These are phyloP conservation scores for Pseudanteris insignis DNA, from an alignment of 2,888 invertebrate genomes.

Conservation along the genomic window DNA sequence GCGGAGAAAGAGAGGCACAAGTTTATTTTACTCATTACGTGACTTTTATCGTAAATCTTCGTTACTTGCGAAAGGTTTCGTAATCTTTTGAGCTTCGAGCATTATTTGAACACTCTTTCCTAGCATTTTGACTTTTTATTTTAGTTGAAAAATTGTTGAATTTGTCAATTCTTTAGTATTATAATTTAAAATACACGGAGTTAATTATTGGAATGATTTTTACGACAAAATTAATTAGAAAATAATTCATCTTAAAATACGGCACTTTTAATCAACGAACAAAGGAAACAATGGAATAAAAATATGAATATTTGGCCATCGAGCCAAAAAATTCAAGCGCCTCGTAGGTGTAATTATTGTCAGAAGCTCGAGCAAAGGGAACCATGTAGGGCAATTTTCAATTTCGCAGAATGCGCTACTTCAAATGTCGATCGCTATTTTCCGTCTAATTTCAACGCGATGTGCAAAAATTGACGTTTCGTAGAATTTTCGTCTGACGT, in stretches of 20 bases:
- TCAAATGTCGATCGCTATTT: conserved; percentile 28
- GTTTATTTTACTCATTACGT: conserved; percentile 9
- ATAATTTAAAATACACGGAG: no score
- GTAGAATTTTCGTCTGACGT: no score
- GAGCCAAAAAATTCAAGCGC: background rate
- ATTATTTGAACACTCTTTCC: no score
- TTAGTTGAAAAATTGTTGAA: no score
- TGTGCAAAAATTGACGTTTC: background rate
- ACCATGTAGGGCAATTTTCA: conserved; percentile 11
- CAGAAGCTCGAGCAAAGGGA: conserved; percentile 6
- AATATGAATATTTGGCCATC: background rate
- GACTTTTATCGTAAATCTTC: no score
- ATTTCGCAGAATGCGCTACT: conserved; percentile 11
- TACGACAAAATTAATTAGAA: no score
- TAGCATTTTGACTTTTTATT: no score
- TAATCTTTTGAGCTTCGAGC: no score
- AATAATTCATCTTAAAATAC: no score
- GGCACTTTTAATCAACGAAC: background rate
- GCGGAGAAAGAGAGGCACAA: background rate
- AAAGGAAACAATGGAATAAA: background rate
- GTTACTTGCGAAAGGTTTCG: no score
- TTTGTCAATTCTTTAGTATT: no score
- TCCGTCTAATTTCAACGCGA: conserved; percentile 32
- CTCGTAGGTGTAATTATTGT: background rate
- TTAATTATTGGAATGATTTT: no score